Evolutionary conservation across 2,888 invertebrate genomes (phyloP).

Genomic region (Melipona beecheii): DNA sequence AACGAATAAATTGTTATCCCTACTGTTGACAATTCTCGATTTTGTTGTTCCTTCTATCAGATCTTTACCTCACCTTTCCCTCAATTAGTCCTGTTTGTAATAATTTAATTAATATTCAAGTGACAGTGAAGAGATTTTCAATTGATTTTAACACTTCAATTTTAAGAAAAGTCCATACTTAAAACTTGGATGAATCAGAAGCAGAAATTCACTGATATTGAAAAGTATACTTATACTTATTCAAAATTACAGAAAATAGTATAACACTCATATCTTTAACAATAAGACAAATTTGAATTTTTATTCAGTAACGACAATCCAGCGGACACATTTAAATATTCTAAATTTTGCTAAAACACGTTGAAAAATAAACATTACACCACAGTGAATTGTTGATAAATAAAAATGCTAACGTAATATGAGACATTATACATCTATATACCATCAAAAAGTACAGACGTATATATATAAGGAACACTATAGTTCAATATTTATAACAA

Average conservation of each 20-base stretch:
- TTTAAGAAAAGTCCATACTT: neutral
- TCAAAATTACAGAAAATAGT: too few species aligned
- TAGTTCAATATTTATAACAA: too few species aligned
- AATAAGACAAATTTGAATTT: neutral
- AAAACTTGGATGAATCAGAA: neutral
- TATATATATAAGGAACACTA: too few species aligned
- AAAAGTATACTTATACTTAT: too few species aligned
- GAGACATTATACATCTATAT: neutral
- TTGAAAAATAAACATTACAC: neutral
- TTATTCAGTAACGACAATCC: neutral
- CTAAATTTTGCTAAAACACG: neutral
- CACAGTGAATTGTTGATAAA: neutral
- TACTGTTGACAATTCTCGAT: neutral
- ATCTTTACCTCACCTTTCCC: too few species aligned
- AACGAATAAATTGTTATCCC: conserved; percentile 48
- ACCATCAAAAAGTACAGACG: too few species aligned
- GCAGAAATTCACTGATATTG: neutral
- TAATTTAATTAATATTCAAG: neutral
- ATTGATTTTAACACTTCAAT: neutral
- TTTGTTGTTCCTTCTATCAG: neutral
- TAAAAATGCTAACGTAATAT: neutral
- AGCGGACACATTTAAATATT: too few species aligned
- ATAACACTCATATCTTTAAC: too few species aligned
- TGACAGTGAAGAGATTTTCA: neutral
- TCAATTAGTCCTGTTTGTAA: neutral